Conservation (phyloP, 2,797 vertebrate species). For the Dallia pectoralis region DNA sequence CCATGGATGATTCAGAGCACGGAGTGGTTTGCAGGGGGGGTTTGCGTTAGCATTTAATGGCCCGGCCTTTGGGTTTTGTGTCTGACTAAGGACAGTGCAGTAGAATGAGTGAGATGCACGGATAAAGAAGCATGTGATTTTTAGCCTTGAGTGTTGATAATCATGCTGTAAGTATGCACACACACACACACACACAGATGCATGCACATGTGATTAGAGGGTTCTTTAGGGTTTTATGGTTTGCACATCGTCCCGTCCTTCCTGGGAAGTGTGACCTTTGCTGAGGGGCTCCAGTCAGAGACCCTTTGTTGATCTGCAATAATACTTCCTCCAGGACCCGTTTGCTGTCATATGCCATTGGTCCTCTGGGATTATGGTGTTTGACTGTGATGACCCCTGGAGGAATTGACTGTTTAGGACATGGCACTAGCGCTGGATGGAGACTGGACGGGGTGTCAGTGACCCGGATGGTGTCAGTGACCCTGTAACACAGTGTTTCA, state of each 20-base stretch:
- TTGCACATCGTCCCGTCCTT: slow-evolving; percentile 45
- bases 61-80: slow-evolving; percentile 50
- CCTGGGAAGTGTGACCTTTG: slow-evolving; percentile 71
- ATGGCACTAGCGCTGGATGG: not conserved
- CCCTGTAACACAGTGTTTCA: not conserved
- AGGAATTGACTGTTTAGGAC: slow-evolving; percentile 6
- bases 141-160: not conserved
- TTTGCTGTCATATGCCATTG: slow-evolving; percentile 66
- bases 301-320: slow-evolving; percentile 50
- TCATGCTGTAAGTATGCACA: not conserved
- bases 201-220: too few relatives aligned
- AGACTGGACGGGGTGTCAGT: not conserved
- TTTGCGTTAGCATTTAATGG: slow-evolving; percentile 64
- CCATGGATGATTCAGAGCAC: slow-evolving; percentile 57
- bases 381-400: slow-evolving; percentile 37
- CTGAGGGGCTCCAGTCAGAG: slow-evolving; percentile 34
- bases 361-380: slow-evolving; percentile 53
- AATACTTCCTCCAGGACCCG: slow-evolving; percentile 63
- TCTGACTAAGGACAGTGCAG: slow-evolving; percentile 38
- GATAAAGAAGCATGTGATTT: slow-evolving; percentile 12
- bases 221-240: too few relatives aligned
- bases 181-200: not conserved
- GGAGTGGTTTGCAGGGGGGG: slow-evolving; percentile 37
- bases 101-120: slow-evolving; percentile 14
- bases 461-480: not conserved